A percentile compares a stretch with the other conserved stretches of the same genome.
These are phyloP conservation scores for Phyllostomus discolor DNA, from an alignment of 2,113 vertebrate genomes.

Conservation along the genomic window DNA sequence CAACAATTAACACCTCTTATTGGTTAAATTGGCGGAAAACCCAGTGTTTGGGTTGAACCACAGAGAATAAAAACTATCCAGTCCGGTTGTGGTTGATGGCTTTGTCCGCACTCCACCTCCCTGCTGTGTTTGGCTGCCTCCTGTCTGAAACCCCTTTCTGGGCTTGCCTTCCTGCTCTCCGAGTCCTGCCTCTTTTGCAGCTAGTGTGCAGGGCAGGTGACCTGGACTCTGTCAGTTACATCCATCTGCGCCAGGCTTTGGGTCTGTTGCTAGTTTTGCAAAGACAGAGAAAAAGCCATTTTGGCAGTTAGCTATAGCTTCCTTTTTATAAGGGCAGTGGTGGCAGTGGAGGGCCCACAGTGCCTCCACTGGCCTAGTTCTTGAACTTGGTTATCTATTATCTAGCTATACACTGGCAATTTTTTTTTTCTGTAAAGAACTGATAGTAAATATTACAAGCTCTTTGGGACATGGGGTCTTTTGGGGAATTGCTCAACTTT, in stretches of 20 bases:
- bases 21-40: slow-evolving; percentile 37
- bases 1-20: slow-evolving; percentile 39
- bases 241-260: neutral
- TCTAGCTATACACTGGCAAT: neutral
- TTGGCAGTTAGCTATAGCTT: neutral
- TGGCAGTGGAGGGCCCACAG: neutral
- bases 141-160: neutral
- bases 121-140: neutral
- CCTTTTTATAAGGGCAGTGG: neutral
- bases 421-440: neutral
- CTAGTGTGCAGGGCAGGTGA: neutral
- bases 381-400: neutral
- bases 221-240: neutral
- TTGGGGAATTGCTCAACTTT: neutral
- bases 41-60: slow-evolving; percentile 16
- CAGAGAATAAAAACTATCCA: neutral
- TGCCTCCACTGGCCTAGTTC: neutral
- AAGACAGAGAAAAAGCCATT: neutral
- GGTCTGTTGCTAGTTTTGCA: neutral
- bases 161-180: neutral
- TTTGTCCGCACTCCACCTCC: neutral
- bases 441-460: neutral
- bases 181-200: slow-evolving; percentile 2
- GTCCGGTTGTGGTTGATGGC: neutral
- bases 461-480: neutral